Evolutionary conservation across 2,797 vertebrate genomes (phyloP), one percentile per base, ranked within the genome.

Genomic region (Phrynocephalus forsythii): DNA sequence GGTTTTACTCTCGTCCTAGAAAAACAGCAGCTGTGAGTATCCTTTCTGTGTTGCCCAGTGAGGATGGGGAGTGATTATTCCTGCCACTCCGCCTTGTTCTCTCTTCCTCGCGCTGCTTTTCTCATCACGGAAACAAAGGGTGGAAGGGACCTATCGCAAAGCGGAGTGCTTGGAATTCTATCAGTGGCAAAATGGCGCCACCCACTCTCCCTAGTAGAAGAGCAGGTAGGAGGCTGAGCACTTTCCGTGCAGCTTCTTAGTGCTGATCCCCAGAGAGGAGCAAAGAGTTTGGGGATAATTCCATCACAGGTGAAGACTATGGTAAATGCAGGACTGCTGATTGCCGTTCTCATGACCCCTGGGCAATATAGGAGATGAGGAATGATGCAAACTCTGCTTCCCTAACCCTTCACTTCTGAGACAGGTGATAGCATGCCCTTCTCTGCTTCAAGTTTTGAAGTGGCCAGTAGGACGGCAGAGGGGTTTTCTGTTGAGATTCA

Each of bases 1-100:
- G 98, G 98, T 24, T 98, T 99, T 93, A 99, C 99, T 0, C 93
- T 99, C 93, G 97, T 95, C 88, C 94, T 98, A 87, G 98, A 99
- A 92, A 99, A 98, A 94, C 98, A 99, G 93, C 98, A 99, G 88
- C 97, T 99, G 99, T 99, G 91, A 98, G 98, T 99, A 95, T 78
- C 56, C 71, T 85, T 66, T 38, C 6, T 72, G 20, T 83, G 22
- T 6, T 0, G 86, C n/a, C 86, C 22, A 69, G 84, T 48, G 66
- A 38, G 52, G 1, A 11, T 67, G 30, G 69, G 68, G 7, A 7
- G 28, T 9, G 15, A 3, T 60, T 50, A 56, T 9, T 13, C 75
- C 68, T 76, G 22, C 3, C 33, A 48, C 60, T 30, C 24, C 26
- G 67, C 18, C 75, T 50, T 0, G 5, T 75, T 48, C 82, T 52